A percentile compares a stretch with the other conserved stretches of the same genome.
These are phyloP conservation scores for Phanerotoma sp. DNA, from an alignment of 2,888 invertebrate species.

Conservation along the genomic window DNA sequence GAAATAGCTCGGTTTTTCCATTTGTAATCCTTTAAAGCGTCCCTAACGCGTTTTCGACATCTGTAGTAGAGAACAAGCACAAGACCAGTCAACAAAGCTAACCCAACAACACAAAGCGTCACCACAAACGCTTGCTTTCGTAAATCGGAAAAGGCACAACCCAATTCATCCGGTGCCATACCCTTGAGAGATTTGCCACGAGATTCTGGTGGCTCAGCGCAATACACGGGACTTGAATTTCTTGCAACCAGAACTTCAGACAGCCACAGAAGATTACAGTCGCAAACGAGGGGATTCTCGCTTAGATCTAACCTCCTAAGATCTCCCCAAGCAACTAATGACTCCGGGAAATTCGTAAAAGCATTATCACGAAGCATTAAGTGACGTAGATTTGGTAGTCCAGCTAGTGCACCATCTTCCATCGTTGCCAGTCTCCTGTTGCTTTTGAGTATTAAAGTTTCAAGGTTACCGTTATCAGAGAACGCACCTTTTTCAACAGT, in stretches of 20 bases:
- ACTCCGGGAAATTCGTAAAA: constrained; percentile 73
- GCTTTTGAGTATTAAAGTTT: constrained; percentile 72
- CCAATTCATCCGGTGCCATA: constrained; percentile 74
- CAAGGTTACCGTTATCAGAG: constrained; percentile 77
- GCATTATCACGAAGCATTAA: constrained; percentile 78
- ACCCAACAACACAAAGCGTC: constrained; percentile 72
- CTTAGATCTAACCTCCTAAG: constrained; percentile 74
- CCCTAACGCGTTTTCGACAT: constrained; percentile 78
- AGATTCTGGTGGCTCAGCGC: constrained; percentile 71
- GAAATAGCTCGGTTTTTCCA: constrained; percentile 74
- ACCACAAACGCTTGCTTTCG: constrained; percentile 79
- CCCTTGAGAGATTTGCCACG: constrained; percentile 66
- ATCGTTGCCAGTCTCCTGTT: constrained; percentile 74
- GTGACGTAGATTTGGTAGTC: constrained; percentile 76
- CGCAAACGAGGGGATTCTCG: constrained; percentile 80
- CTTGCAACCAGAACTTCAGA: constrained; percentile 69
- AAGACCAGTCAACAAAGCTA: constrained; percentile 71
- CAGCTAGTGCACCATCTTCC: constrained; percentile 76
- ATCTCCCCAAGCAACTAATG: constrained; percentile 77
- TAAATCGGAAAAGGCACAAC: constrained; percentile 79
- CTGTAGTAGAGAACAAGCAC: constrained; percentile 72
- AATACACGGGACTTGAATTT: constrained; percentile 71
- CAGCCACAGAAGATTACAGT: constrained; percentile 80
- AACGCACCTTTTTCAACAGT: constrained; percentile 77
- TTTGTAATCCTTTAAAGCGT: constrained; percentile 79